Evolutionary conservation across 2,888 invertebrate genomes (phyloP), one percentile per base, ranked within the genome.

Genomic region (Villa cingulata): DNA sequence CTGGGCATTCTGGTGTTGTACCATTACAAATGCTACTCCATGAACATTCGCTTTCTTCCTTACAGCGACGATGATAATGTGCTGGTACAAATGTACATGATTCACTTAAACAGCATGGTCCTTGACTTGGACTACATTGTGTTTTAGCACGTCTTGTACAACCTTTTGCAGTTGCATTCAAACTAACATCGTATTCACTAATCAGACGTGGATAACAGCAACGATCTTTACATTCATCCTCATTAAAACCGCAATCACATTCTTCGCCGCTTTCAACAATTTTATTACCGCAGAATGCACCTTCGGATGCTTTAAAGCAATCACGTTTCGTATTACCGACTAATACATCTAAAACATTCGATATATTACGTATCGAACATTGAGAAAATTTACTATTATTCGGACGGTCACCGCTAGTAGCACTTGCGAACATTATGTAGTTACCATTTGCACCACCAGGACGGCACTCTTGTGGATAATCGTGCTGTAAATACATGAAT

Each of bases 371-470:
- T 52, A 91, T 80, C 59, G 92, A 94, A 71, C 98, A 98, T 18
- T 81, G 77, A 1, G 92, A 94, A 75, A 99, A 99, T 64, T 90
- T 86, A 60, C 92, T 94, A 72, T 99, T 99, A 74, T 98, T 97
- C 12, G 89, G 87, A 46, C 94, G 80, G 73, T 97, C 96, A 44
- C 98, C 98, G 53, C 92, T 92, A 0, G 98, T 99, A 10, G 98
- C 98, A 43, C 95, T 95, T 16, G 96, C 94, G 70, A 96, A 99
- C 98, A 99, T 99, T 61, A 99, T 98, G 71, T 80, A 99, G 76
- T 99, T 99, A 48, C 98, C 98, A 54, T 80, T 81, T 34, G 84
- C 75, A 10, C 94, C 89, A 49, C 94, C 92, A 1, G 95, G 90
- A 51, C 91, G 78, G 66, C 89, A 90, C 59, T 90, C 86, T 18